Base-by-base conservation (phyloP, 2,888 invertebrate species). In the Balanococcus diminutus region DNA sequence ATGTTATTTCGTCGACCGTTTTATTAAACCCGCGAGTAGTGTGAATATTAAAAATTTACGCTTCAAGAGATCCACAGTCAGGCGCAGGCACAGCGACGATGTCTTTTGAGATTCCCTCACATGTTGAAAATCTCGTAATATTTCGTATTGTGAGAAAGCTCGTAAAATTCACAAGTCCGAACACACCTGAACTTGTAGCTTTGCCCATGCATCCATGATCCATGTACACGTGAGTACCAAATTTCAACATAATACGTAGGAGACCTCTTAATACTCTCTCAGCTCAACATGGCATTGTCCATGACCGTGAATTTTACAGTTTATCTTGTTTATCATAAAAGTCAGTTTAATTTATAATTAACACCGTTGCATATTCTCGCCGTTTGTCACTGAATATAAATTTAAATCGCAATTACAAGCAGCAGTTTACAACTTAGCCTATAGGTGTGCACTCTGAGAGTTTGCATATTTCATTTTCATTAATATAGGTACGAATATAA, bases 21-120 rank as follows among this genome's bases (percentile, higher is more conserved):
- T 79, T 79, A 79, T 72, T 56, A 56, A 56, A 56, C 19, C 56
- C 56, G n/a, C n/a, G 56, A 79, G 28, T 36, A 79, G 19, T 28
- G 19, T 36, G 75, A 36, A 79, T 79, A 79, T 79, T 79, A 79
- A 79, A 79, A 79, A 79, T 79, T 79, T 79, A 79, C 28, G 75
- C 75, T 79, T 79, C 75, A 79, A 79, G 75, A 79, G 75, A 9
- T 36, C 67, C 16, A 5, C n/a, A n/a, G n/a, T n/a, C n/a, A n/a
- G n/a, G n/a, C n/a, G n/a, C n/a, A n/a, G n/a, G n/a, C n/a, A n/a
- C n/a, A 61, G 9, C 61, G 61, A 67, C 31, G n/a, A 31, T 16
- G 72, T 31, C 4, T 14, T 51, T 72, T 14, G 67, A 5, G 67
- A 67, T 67, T 67, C 67, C 1, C 11, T 36, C n/a, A 79, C 19